Conservation (phyloP, 1,140 invertebrate genomes). For the Thalassaphorura encarpata region DNA sequence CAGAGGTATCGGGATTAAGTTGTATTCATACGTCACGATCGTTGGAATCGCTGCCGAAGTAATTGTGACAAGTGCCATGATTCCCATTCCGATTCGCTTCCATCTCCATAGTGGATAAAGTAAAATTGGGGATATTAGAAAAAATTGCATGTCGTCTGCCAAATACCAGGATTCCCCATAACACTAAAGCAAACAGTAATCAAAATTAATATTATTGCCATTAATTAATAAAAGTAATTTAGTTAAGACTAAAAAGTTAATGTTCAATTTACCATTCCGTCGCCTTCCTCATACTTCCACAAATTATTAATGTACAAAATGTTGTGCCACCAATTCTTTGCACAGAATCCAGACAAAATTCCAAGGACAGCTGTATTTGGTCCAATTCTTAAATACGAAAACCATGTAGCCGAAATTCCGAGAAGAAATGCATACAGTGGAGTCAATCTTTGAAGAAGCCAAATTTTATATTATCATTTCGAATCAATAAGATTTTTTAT, state of each 20-base stretch:
- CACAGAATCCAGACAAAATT: slow-evolving; percentile 51
- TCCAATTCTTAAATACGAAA: slow-evolving; percentile 54
- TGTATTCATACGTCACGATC: slow-evolving; percentile 1
- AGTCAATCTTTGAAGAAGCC: slow-evolving; percentile 5
- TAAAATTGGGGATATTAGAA: slow-evolving; percentile 48
- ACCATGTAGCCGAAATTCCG: slow-evolving; percentile 45
- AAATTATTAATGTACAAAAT: slow-evolving; percentile 21
- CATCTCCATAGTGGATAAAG: slow-evolving; percentile 36
- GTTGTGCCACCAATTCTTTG: slow-evolving; percentile 45
- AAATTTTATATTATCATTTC: neutral
- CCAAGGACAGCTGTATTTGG: slow-evolving; percentile 57
- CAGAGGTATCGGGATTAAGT: slow-evolving; percentile 2
- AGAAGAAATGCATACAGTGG: slow-evolving; percentile 7
- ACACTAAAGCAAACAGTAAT: slow-evolving; percentile 45
- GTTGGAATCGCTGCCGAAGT: slow-evolving; percentile 21
- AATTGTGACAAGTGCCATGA: slow-evolving; percentile 18
- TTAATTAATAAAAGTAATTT: neutral
- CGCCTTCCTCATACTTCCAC: neutral
- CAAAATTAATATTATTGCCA: neutral
- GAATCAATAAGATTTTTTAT: slow-evolving; percentile 39
- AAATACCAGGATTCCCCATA: slow-evolving; percentile 73
- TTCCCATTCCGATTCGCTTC: slow-evolving; percentile 13
- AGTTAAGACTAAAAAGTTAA: neutral
- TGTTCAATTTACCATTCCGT: no score
- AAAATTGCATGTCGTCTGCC: slow-evolving; percentile 71